Conservation (phyloP, 2,113 vertebrate genomes). For the Rutilus rutilus region DNA sequence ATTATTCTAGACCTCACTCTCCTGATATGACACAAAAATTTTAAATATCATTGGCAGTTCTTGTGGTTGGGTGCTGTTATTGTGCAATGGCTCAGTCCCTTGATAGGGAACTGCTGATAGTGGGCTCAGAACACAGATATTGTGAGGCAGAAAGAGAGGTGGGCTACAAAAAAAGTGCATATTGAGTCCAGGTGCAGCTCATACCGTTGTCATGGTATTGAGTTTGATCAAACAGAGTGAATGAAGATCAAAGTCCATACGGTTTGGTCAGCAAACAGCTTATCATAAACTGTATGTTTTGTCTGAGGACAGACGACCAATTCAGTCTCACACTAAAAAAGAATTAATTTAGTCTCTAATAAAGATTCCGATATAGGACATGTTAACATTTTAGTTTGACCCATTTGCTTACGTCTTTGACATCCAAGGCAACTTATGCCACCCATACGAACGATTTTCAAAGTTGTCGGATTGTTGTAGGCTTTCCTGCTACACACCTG, state of each 20-base stretch:
- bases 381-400: not conserved
- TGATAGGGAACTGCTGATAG: constrained; percentile 3
- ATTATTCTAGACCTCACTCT: constrained; percentile 29
- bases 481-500: not conserved
- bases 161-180: not conserved
- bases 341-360: not conserved
- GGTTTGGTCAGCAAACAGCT: constrained; percentile 43
- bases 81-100: constrained; percentile 9
- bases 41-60: constrained; percentile 4
- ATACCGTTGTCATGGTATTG: constrained; percentile 27
- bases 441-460: not conserved
- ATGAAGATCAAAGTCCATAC: constrained; percentile 41
- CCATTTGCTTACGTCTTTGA: not conserved
- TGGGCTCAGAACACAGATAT: constrained; percentile 6
- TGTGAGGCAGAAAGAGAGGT: not conserved
- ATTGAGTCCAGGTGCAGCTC: constrained; percentile 17
- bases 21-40: constrained; percentile 36
- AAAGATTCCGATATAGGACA: not conserved
- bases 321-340: not conserved
- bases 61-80: constrained; percentile 8
- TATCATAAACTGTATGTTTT: constrained; percentile 11
- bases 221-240: constrained; percentile 46
- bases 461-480: not conserved
- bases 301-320: not conserved
- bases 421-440: not conserved